Evolutionary conservation across 2,797 vertebrate genomes (phyloP).

Genomic region (Cercopithecus mitis): DNA sequence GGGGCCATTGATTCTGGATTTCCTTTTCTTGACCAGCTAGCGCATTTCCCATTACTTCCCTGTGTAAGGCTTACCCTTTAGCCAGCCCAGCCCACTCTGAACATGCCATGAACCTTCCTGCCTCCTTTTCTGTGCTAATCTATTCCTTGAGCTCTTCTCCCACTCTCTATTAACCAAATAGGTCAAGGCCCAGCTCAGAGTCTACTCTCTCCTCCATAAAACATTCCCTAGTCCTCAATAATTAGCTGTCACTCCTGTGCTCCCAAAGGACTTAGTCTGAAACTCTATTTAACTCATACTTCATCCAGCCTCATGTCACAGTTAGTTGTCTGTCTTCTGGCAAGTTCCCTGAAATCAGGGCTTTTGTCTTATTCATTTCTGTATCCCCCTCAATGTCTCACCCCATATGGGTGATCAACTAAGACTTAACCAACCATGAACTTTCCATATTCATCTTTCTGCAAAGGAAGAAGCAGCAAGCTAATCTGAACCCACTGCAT

Average conservation of each 20-base stretch:
- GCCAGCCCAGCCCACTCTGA: neutral
- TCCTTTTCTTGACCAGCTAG: neutral
- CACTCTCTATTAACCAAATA: neutral
- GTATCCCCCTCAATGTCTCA: neutral
- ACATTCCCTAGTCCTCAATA: neutral
- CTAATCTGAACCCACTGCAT: neutral
- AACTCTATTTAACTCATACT: neutral
- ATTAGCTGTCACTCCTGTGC: neutral
- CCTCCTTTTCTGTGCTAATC: conserved; percentile 10
- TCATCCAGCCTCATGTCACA: neutral
- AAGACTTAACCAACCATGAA: neutral
- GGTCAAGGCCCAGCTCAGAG: neutral
- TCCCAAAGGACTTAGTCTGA: neutral
- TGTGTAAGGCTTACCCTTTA: neutral
- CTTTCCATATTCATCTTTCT: neutral
- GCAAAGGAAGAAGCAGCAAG: neutral
- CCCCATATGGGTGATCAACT: neutral
- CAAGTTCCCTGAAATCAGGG: neutral
- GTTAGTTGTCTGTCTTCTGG: neutral
- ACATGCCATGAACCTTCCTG: neutral
- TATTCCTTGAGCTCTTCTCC: neutral
- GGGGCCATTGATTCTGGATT: neutral
- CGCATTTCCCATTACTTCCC: neutral
- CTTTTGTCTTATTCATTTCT: neutral
- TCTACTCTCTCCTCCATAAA: neutral